A percentile compares a stretch with the other conserved stretches of the same genome.
phyloP scores from a whole-genome alignment of 2,113 vertebrate genomes.

The Callipepla squamata region DNA sequence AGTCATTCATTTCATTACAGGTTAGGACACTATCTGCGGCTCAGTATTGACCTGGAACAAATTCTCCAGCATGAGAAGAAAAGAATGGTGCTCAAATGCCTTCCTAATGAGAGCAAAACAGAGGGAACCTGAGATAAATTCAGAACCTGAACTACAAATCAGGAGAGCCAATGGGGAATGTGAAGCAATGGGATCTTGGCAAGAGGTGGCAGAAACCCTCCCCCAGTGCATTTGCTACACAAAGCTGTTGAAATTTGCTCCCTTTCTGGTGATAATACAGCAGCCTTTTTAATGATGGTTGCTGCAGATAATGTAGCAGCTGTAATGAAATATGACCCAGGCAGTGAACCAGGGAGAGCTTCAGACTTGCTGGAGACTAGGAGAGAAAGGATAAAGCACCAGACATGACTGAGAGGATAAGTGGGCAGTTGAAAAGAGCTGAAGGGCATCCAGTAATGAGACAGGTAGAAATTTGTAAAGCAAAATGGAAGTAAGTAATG shows the following conservation, averaged over 20 bases:
- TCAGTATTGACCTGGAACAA: conserved; percentile 25
- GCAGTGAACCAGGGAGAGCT: conserved; percentile 40
- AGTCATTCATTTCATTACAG: neutral
- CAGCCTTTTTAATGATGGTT: conserved; percentile 17
- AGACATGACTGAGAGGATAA: conserved; percentile 13
- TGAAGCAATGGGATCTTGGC: neutral
- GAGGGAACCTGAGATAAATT: neutral
- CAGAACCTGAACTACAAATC: neutral
- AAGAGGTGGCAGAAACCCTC: neutral
- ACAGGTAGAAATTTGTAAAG: neutral
- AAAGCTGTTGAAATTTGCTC: neutral
- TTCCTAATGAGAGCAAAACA: conserved; percentile 38
- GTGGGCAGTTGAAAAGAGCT: neutral
- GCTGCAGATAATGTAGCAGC: conserved; percentile 28
- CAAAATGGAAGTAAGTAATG: neutral
- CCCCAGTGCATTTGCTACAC: neutral
- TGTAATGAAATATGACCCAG: neutral
- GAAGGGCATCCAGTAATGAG: neutral
- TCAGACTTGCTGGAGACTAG: conserved; percentile 41
- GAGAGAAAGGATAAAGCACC: neutral
- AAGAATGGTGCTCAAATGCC: neutral
- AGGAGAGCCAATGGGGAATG: neutral
- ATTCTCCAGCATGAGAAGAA: neutral
- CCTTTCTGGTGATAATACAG: neutral
- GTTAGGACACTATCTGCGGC: neutral